phyloP scores from a whole-genome alignment of 1,140 invertebrate genomes.

The Lordiphosa mommai region DNA sequence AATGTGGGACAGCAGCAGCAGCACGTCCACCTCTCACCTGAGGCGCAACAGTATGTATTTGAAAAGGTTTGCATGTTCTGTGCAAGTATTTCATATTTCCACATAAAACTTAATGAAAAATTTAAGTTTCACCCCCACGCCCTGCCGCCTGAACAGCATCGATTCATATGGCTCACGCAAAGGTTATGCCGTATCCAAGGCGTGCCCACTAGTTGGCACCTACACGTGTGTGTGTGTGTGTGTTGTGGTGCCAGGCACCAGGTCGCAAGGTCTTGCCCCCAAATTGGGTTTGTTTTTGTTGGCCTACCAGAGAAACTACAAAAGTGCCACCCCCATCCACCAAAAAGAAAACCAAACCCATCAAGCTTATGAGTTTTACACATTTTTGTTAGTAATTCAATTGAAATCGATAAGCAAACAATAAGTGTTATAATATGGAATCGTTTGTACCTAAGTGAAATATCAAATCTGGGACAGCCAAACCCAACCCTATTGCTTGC shows the following conservation, averaged over 20 bases:
- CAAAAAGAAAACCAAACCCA: constrained; percentile 25
- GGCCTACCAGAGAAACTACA: constrained; percentile 22
- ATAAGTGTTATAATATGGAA: constrained; percentile 17
- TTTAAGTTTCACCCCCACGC: constrained; percentile 36
- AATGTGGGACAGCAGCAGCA: constrained; percentile 19
- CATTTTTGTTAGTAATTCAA: constrained; percentile 42
- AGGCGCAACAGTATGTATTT: constrained; percentile 3
- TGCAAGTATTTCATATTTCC: constrained; percentile 49
- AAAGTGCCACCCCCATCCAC: constrained; percentile 10
- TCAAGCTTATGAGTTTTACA: constrained; percentile 14
- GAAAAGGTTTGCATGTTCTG: constrained; percentile 32
- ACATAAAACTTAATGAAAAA: constrained; percentile 46
- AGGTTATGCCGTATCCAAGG: constrained; percentile 13
- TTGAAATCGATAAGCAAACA: constrained; percentile 42
- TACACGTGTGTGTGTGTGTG: not conserved
- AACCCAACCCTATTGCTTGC: not conserved
- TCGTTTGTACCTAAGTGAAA: constrained; percentile 2
- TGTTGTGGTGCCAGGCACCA: constrained; percentile 30
- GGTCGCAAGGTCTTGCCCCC: constrained; percentile 43
- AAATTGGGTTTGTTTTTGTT: not conserved
- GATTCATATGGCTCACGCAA: constrained; percentile 41
- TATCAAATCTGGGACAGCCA: not conserved
- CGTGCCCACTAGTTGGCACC: not conserved
- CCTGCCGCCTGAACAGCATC: constrained; percentile 24
- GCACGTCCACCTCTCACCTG: constrained; percentile 19